Evolutionary conservation across 2,888 invertebrate species (phyloP), one percentile per base, ranked within the genome.

Genomic region (Agrotis ipsilon): DNA sequence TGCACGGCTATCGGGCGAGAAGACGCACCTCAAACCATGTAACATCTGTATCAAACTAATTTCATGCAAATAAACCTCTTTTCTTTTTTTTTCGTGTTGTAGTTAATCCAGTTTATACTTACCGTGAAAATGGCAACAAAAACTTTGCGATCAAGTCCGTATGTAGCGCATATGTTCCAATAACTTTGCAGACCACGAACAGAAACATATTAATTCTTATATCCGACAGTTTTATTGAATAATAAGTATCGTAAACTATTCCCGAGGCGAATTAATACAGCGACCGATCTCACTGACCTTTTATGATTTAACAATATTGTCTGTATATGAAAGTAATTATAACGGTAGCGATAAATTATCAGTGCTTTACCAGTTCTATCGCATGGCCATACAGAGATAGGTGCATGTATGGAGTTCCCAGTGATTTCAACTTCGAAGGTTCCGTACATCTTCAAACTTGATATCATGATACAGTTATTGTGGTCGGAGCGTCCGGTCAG

Each of bases 151-250:
- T 58, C 49, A 18, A 24, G 18, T 21, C 11, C 24, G 24, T 43
- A 51, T 51, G 18, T 27, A 68, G 55, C n/a, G 24, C 57, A 60
- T 51, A 46, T 11, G 11, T 58, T 57, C 18, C 27, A 66, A 62
- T 65, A 57, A 39, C 51, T 65, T 19, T 39, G 49, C 51, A 55
- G 58, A 24, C 55, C 62, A 45, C 46, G 51, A 55, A 72, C 73
- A 64, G 66, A 72, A 81, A 78, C 73, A 55, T 72, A 81, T 81
- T 78, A 88, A 89, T 89, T 89, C 80, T 74, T 67, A 76, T 85
- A 85, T 86, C 85, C 52, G 90, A 91, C 90, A 89, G 91, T 92
- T 93, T 93, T 92, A 93, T 92, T 91, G 88, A 92, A 92, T 92
- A 92, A 89, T 92, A 88, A 88, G 87, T 87, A 90, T 90, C 91